phyloP scores from a whole-genome alignment of 2,888 invertebrate genomes.

The Argyra leucocephala region DNA sequence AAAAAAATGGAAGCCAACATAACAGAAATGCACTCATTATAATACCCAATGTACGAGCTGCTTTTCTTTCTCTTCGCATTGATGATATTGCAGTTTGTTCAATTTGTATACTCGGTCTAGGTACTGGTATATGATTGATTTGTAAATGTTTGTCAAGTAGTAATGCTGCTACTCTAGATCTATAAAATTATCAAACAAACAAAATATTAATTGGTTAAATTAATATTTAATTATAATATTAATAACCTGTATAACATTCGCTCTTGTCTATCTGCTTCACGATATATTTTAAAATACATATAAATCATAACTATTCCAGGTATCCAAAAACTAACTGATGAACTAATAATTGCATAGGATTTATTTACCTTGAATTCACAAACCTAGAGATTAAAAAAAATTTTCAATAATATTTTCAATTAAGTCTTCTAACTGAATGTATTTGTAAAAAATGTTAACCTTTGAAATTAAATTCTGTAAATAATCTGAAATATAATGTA shows the following conservation, averaged over 20 bases:
- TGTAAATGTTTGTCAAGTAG: constrained; percentile 80
- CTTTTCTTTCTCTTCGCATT: constrained; percentile 81
- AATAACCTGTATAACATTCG: constrained; percentile 70
- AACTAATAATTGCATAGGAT: constrained; percentile 78
- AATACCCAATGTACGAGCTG: constrained; percentile 87
- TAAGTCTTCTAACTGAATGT: no score
- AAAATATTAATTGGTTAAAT: neutral
- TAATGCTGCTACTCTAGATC: constrained; percentile 80
- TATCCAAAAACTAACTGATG: constrained; percentile 87
- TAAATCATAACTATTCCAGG: constrained; percentile 87
- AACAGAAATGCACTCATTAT: constrained; percentile 92
- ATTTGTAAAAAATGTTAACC: no score
- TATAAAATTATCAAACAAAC: constrained; percentile 36
- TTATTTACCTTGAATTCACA: constrained; percentile 80
- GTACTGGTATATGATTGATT: constrained; percentile 78
- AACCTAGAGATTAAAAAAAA: constrained; percentile 30
- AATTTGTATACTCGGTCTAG: constrained; percentile 56
- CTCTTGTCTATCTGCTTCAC: constrained; percentile 76
- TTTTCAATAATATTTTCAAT: no score
- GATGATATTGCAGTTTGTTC: constrained; percentile 72
- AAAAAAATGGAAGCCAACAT: constrained; percentile 93
- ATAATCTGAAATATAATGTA: no score
- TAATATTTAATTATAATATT: neutral
- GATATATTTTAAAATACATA: constrained; percentile 83
- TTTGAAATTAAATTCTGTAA: no score